A percentile compares a stretch with the other conserved stretches of the same genome.
Conservation (phyloP, 2,888 invertebrate genomes). For the Anorthoa munda region DNA sequence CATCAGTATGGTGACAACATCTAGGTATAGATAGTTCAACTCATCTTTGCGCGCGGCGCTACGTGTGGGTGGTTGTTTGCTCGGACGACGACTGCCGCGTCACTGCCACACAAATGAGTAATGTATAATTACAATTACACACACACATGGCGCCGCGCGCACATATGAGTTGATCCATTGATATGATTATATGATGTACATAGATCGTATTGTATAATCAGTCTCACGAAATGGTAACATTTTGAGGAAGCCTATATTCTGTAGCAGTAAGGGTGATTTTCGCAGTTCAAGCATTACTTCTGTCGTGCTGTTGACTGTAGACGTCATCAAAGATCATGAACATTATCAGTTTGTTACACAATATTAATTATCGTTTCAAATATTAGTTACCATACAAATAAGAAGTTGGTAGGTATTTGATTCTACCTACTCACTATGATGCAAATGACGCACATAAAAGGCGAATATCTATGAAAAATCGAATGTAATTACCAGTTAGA, state of each 20-base stretch:
- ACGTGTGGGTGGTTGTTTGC: too few relatives aligned
- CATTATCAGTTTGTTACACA: slow-evolving; percentile 8
- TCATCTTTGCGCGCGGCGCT: too few relatives aligned
- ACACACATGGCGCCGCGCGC: too few relatives aligned
- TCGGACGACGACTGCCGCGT: too few relatives aligned
- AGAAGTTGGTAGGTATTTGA: neutral
- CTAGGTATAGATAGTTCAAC: neutral
- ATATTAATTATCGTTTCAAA: neutral
- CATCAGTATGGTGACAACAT: neutral
- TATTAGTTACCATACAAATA: neutral
- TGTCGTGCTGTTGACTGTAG: neutral
- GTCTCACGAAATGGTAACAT: too few relatives aligned
- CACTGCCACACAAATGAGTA: too few relatives aligned
- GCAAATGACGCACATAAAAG: too few relatives aligned
- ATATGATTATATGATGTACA: too few relatives aligned
- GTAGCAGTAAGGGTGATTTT: neutral
- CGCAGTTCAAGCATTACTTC: neutral
- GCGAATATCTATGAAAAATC: too few relatives aligned
- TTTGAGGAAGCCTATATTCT: neutral
- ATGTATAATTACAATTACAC: too few relatives aligned
- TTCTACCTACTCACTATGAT: neutral
- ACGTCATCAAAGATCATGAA: neutral
- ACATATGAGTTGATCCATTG: too few relatives aligned
- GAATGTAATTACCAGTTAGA: too few relatives aligned
- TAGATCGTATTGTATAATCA: neutral